phyloP scores from a whole-genome alignment of 2,797 vertebrate genomes.

The Synaphobranchus kaupii region DNA sequence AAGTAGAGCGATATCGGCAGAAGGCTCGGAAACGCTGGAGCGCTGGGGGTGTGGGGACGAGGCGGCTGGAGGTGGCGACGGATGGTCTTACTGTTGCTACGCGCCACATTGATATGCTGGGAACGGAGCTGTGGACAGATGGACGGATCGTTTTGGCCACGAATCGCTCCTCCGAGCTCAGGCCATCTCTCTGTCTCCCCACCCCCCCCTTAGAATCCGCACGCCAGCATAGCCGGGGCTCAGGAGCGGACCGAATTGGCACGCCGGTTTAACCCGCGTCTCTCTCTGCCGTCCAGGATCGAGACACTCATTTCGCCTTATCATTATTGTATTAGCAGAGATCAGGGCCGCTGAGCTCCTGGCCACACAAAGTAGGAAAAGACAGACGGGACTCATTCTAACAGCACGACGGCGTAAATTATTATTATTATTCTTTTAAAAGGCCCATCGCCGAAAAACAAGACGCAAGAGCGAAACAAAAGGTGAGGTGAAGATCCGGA shows the following conservation, averaged over 20 bases:
- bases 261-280: slow-evolving; percentile 20
- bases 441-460: background rate
- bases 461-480: background rate
- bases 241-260: background rate
- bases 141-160: slow-evolving; percentile 70
- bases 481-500: background rate
- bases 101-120: slow-evolving; percentile 67
- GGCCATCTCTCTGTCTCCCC: slow-evolving; percentile 54
- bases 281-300: slow-evolving; percentile 5
- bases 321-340: slow-evolving; percentile 21
- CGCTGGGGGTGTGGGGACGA: slow-evolving; percentile 50
- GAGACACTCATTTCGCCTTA: background rate
- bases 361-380: background rate
- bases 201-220: slow-evolving; percentile 46
- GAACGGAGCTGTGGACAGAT: slow-evolving; percentile 71
- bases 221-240: background rate
- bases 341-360: background rate
- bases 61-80: slow-evolving; percentile 52
- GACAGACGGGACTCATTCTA: background rate
- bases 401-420: background rate
- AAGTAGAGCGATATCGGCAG: background rate
- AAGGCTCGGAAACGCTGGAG: background rate
- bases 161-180: slow-evolving; percentile 67
- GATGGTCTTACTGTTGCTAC: slow-evolving; percentile 54
- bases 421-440: background rate